Evolutionary conservation across 2,797 vertebrate genomes (phyloP), one percentile per base, ranked within the genome.

Genomic region (Myotis vivesi): DNA sequence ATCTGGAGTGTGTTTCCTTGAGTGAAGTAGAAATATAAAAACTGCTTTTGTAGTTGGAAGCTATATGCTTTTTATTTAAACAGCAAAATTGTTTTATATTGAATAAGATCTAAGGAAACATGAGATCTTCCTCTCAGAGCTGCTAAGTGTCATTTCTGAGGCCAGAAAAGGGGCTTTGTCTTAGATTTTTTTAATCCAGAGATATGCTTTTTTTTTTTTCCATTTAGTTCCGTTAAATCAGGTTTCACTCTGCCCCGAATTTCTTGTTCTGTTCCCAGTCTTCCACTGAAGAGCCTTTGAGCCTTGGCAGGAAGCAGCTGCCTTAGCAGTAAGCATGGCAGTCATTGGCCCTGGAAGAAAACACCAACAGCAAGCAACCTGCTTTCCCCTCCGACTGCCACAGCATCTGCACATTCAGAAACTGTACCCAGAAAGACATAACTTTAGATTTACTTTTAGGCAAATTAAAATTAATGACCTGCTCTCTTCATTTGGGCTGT

Each of bases 381-480:
- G 53, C 79, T 80, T 55, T 10, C 10, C 77, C 49, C 80, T 81
- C n/a, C 59, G 5, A 2, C 46, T 59, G 69, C 69, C 57, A 88
- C 77, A 84, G 51, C 49, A 66, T 87, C 79, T 68, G 83, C 55
- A 25, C 68, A n/a, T 51, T 91, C 89, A 69, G 36, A 72, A 59
- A 88, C 25, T 11, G 44, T 49, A 33, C 30, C 44, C 4, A n/a
- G 71, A 53, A 79, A 71, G 36, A 17, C 64, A 4, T 41, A 30
- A 55, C 51, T 79, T 71, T 38, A 84, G 62, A 59, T 80, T 92
- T 55, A 71, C 46, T 80, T 53, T 66, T 73, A 87, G 8, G 55
- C 77, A 69, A 92, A 92, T 95, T 89, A 94, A 91, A 90, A 91
- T 81, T 87, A 88, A 91, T 64, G 62, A 85, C 46, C 87, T 68